A percentile compares a stretch with the other conserved stretches of the same genome.
Conservation (phyloP, 2,888 invertebrate species). For the Limnephilus rhombicus region DNA sequence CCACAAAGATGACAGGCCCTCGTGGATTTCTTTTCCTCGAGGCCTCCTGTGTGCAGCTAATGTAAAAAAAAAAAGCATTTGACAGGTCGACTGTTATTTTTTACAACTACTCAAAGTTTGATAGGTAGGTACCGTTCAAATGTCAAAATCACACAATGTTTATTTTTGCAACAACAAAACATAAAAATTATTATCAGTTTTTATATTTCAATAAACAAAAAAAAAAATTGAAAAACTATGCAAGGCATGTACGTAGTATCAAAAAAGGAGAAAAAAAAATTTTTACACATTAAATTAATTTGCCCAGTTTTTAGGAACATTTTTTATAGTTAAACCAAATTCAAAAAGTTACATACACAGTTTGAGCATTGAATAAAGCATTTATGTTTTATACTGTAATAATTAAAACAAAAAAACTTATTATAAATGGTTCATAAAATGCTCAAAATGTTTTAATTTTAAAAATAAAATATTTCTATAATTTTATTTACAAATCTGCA, state of each 20-base stretch:
- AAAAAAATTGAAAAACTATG: not conserved
- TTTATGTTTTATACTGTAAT: not conserved
- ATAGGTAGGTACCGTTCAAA: no score
- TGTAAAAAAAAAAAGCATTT: no score
- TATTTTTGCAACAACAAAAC: not conserved
- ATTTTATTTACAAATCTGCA: not conserved
- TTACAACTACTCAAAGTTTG: no score
- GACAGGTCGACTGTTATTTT: not conserved
- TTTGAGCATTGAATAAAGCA: not conserved
- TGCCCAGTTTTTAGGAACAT: not conserved
- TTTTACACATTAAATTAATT: not conserved
- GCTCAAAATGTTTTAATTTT: not conserved
- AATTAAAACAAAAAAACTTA: no score
- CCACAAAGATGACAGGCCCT: no score
- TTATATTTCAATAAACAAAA: no score
- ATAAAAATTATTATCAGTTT: no score
- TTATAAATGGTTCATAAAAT: not conserved
- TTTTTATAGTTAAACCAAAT: not conserved
- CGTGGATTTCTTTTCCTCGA: no score
- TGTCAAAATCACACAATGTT: no score
- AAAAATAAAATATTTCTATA: no score
- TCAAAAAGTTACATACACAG: no score
- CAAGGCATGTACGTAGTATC: not conserved
- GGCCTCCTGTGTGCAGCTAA: no score
- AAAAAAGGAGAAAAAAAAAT: not conserved